Percentiles rank a stretch among this genome's conserved stretches.
phyloP scores from a whole-genome alignment of 2,113 vertebrate species.

The Cathartes aura region DNA sequence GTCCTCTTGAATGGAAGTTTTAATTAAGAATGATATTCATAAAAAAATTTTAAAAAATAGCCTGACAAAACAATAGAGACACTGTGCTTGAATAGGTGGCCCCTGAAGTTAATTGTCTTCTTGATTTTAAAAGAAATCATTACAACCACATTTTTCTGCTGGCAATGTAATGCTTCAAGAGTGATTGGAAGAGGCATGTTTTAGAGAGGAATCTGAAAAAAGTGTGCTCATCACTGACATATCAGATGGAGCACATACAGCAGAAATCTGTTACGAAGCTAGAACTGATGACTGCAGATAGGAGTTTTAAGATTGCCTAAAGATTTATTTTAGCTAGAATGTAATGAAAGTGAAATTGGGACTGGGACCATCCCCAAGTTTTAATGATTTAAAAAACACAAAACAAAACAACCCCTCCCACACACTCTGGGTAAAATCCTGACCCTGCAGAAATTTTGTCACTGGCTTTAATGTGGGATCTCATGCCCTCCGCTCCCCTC shows the following conservation, averaged over 20 bases:
- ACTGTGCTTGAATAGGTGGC: neutral
- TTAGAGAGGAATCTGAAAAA: neutral
- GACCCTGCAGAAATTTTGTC: neutral
- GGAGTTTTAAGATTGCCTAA: neutral
- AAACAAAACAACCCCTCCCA: too few relatives aligned
- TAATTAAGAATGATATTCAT: neutral
- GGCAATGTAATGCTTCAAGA: neutral
- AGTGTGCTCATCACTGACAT: neutral
- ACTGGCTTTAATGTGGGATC: neutral
- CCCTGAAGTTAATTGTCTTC: neutral
- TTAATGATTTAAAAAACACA: neutral
- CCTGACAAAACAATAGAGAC: neutral
- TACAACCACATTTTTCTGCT: neutral
- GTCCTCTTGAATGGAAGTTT: neutral
- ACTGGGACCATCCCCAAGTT: neutral
- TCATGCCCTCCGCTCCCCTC: neutral
- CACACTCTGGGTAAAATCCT: neutral
- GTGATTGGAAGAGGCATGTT: neutral
- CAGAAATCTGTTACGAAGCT: neutral
- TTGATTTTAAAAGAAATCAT: constrained; percentile 23
- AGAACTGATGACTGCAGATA: neutral
- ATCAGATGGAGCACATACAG: neutral
- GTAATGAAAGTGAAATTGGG: neutral
- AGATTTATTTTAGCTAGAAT: neutral
- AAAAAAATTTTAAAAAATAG: neutral